Base-by-base conservation (phyloP, 2,113 vertebrate genomes). In the Neotragus pygmaeus region DNA sequence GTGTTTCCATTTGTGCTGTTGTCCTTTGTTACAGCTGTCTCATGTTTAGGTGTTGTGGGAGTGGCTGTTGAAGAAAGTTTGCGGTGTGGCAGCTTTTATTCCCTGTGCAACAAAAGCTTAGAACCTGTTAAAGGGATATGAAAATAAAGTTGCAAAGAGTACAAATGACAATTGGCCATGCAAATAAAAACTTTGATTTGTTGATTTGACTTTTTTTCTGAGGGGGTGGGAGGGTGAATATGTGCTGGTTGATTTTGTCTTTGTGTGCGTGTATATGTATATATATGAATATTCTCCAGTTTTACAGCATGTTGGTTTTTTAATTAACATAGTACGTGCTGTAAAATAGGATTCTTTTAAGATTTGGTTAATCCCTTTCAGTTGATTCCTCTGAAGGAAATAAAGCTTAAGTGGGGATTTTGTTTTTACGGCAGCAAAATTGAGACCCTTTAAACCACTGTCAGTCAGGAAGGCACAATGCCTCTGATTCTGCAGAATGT, bases 181-280 rank as follows among this genome's bases (percentile, higher is more conserved):
- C 98, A 99, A 99, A 99, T 99, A 99, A 99, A 99, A 99, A 98
- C 98, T 98, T 97, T 97, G 97, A 97, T 97, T 97, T 98, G 87
- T 96, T 97, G 90, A 96, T 97, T 87, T 91, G 88, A 30, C 94
- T 96, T 94, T 95, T 96, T 95, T 86, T 95, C 88, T 94, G 70
- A 27, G 53, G 47, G 77, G 85, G 60, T 53, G 14, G 70, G 84
- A 53, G 60, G 93, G 96, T 97, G 97, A 96, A 98, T 96, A 96
- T 95, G 91, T 97, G 98, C 98, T 98, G 98, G 96, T 97, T 96
- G 49, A 98, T 98, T 98, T 97, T 98, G 98, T 97, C 97, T 99
- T 97, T 97, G 96, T 97, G 70, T 80, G 94, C 70, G 36, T 90
- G 94, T 92, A 16, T 84, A 21, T 53, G 45, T 21, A 10, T 36